Conservation (phyloP, 1,140 invertebrate genomes). For the Pachyrhynchus sulphureomaculatus region DNA sequence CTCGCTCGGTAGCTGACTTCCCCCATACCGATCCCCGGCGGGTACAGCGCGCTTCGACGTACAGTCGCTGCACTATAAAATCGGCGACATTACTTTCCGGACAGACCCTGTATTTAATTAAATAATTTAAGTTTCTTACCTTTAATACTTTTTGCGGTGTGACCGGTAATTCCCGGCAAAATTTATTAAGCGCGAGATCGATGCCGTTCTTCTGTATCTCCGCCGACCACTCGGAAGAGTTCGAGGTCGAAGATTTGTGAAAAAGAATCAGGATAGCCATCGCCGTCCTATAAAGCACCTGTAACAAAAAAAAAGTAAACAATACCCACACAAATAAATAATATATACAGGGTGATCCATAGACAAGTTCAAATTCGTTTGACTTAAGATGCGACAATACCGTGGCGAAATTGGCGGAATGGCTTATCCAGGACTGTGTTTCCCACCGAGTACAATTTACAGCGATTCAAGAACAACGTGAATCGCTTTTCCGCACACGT, state of each 20-base stretch:
- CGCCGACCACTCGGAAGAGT: constrained; percentile 75
- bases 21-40: too few relatives aligned
- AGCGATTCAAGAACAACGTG: too few relatives aligned
- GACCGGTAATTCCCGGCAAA: constrained; percentile 85
- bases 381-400: too few relatives aligned
- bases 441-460: too few relatives aligned
- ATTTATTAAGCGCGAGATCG: constrained; percentile 77
- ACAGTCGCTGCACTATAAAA: too few relatives aligned
- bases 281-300: constrained; percentile 87
- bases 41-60: too few relatives aligned
- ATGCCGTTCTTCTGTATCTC: constrained; percentile 81
- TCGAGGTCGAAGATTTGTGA: constrained; percentile 76
- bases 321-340: neutral
- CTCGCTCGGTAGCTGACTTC: too few relatives aligned
- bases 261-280: constrained; percentile 89
- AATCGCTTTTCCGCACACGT: too few relatives aligned
- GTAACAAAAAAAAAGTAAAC: constrained; percentile 38
- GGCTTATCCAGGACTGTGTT: too few relatives aligned
- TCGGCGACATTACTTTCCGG: too few relatives aligned
- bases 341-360: too few relatives aligned
- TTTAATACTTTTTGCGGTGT: constrained; percentile 82
- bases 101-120: neutral
- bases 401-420: too few relatives aligned
- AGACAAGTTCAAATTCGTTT: neutral
- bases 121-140: constrained; percentile 15